Base-by-base conservation (phyloP, 2,888 invertebrate genomes). In the Parnassius apollo region DNA sequence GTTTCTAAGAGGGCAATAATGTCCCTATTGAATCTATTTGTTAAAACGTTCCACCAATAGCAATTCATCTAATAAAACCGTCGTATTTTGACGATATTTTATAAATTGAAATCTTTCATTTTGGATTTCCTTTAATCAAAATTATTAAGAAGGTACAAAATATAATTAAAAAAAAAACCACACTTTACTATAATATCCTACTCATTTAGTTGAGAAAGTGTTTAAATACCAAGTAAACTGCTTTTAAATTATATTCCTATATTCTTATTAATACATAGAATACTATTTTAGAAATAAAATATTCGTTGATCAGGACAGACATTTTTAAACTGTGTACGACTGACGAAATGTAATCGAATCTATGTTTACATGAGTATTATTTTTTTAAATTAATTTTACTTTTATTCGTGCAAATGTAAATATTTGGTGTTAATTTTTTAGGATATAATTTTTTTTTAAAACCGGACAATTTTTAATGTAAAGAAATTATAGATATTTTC, bases 1-100 rank as follows among this genome's bases (percentile, higher is more conserved):
- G 74, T 70, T 35, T 72, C 73, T 68, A 74, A 67, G 70, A 76
- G 75, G 73, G 70, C 68, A 64, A 64, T 65, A 56, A 51, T 45
- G 54, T 13, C 57, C 52, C 65, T 62, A 66, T 66, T 64, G 68
- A 62, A 57, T 64, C 67, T 69, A 67, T 66, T 50, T 42, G 46
- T 50, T 63, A 52, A 51, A 59, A 59, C 51, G 42, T 45, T 56
- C 25, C 57, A 25, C 44, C 48, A 64, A 64, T 22, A 52, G 56
- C 52, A 52, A 64, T 59, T 51, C 25, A 48, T 64, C 57, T 64
- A 59, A 51, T 51, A 59, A 59, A 51, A 59, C 44, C 51, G 57
- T 35, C 57, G 46, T 18, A 57, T n/a, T 9, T 25, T 18, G 59
- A 54, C 59, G 44, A 44, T 59, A 46, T 11, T 46, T 25, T 22